Percentiles rank a stretch among this genome's conserved stretches.
phyloP scores from a whole-genome alignment of 2,113 vertebrate genomes.

The Balaenoptera acutorostrata region DNA sequence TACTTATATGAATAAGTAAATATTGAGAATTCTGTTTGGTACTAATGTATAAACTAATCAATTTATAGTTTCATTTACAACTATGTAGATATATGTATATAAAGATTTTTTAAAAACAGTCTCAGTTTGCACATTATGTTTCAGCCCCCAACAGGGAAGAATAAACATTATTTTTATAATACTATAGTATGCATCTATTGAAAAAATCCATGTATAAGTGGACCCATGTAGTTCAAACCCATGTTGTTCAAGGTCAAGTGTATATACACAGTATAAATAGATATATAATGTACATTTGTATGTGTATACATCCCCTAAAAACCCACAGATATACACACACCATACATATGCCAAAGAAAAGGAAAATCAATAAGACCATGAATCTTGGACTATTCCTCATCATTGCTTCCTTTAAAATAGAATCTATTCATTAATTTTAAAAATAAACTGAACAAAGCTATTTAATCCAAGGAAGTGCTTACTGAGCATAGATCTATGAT shows the following conservation, averaged over 20 bases:
- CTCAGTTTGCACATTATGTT: background rate
- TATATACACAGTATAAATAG: background rate
- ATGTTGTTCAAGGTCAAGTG: background rate
- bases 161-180: background rate
- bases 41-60: background rate
- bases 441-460: background rate
- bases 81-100: background rate
- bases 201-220: background rate
- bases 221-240: background rate
- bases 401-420: background rate
- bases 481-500: background rate
- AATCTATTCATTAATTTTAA: background rate
- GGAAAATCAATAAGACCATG: background rate
- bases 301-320: background rate
- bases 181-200: background rate
- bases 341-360: background rate
- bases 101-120: background rate
- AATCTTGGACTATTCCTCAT: background rate
- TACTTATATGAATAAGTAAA: background rate
- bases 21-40: background rate
- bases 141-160: background rate
- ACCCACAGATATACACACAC: background rate
- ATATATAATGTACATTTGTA: background rate
- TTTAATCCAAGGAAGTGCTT: background rate
- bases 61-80: background rate